These are phyloP conservation scores for Hypolimnas misippus DNA, from an alignment of 2,888 invertebrate species.

Conservation along the genomic window DNA sequence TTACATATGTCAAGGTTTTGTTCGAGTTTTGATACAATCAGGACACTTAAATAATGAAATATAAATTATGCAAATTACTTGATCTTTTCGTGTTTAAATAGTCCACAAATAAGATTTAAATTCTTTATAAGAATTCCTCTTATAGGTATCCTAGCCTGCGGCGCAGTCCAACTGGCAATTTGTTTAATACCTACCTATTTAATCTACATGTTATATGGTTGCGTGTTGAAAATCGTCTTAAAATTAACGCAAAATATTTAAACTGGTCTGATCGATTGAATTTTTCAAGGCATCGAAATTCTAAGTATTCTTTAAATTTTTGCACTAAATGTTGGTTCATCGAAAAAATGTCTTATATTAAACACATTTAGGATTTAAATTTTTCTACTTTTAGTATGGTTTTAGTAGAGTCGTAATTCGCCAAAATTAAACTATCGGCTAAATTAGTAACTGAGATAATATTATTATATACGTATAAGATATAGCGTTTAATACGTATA, in stretches of 20 bases:
- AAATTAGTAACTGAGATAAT: too few relatives aligned
- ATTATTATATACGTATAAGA: too few relatives aligned
- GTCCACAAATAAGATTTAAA: constrained; percentile 35
- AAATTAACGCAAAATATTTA: constrained; percentile 52
- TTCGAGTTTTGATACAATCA: constrained; percentile 1
- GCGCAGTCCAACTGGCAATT: constrained; percentile 59
- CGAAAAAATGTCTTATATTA: too few relatives aligned
- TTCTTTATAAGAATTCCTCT: constrained; percentile 45
- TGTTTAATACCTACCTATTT: constrained; percentile 44
- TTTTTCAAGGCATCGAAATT: constrained; percentile 1
- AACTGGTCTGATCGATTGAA: background rate
- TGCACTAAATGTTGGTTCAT: too few relatives aligned
- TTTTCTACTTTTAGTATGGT: too few relatives aligned
- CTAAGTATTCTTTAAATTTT: background rate
- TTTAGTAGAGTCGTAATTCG: too few relatives aligned
- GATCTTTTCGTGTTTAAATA: constrained; percentile 11
- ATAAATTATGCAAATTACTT: background rate
- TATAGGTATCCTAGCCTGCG: constrained; percentile 56
- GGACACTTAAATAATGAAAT: background rate
- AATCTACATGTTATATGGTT: constrained; percentile 50
- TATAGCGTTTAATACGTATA: too few relatives aligned
- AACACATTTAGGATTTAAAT: too few relatives aligned
- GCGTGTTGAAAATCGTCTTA: constrained; percentile 64
- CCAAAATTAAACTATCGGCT: too few relatives aligned
- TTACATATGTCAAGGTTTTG: background rate